phyloP scores from a whole-genome alignment of 2,113 vertebrate genomes.

The Lophotis ruficrista region DNA sequence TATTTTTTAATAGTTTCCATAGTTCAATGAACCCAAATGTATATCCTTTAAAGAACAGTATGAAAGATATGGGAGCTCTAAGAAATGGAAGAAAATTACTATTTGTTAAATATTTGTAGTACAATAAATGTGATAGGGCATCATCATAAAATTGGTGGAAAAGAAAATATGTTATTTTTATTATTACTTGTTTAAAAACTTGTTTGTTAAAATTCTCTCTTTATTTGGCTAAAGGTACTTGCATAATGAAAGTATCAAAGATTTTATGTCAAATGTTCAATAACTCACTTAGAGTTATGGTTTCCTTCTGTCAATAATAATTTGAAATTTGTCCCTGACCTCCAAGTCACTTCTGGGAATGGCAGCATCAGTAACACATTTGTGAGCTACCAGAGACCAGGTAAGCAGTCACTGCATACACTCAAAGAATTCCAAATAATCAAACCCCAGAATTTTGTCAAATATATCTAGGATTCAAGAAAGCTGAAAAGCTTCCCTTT shows the following conservation, averaged over 20 bases:
- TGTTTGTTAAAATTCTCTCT: not conserved
- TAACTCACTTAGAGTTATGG: not conserved
- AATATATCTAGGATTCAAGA: not conserved
- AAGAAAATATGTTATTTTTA: not conserved
- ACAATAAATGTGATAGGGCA: not conserved
- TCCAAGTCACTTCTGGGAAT: not conserved
- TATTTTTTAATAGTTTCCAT: not conserved
- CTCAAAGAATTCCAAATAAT: not conserved
- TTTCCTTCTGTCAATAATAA: not conserved
- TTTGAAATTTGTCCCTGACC: not conserved
- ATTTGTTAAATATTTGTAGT: not conserved
- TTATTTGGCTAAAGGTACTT: not conserved
- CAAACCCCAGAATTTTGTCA: not conserved
- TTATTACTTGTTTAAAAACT: not conserved
- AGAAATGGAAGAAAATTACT: not conserved
- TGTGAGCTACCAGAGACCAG: not conserved
- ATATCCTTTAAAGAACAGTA: not conserved
- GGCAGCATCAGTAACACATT: not conserved
- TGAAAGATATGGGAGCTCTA: not conserved
- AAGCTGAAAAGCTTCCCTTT: not conserved
- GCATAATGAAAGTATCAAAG: not conserved
- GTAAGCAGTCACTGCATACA: not conserved
- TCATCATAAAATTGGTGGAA: not conserved
- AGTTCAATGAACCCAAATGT: not conserved
- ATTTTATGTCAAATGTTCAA: not conserved